Evolutionary conservation across 2,113 vertebrate genomes (phyloP).

Genomic region (Entelurus aequoreus): DNA sequence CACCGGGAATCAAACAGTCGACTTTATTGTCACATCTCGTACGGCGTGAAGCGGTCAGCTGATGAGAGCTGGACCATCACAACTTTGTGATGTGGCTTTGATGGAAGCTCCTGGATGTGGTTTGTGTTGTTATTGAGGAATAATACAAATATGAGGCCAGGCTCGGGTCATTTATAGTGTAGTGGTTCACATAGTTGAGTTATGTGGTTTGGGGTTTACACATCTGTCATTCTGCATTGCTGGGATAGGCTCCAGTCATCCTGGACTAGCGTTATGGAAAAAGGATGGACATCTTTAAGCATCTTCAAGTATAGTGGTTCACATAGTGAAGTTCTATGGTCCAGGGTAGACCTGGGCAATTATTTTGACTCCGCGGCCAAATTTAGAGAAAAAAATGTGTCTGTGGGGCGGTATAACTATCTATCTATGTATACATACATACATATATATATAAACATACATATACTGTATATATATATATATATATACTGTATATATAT

Average conservation of each 20-base stretch:
- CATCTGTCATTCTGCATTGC: background rate
- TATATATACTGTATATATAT: too few relatives aligned
- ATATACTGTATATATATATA: too few relatives aligned
- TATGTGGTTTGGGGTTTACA: background rate
- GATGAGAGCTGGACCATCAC: constrained; percentile 33
- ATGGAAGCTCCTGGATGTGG: constrained; percentile 33
- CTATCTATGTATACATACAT: too few relatives aligned
- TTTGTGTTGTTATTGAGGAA: constrained; percentile 27
- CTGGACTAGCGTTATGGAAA: background rate
- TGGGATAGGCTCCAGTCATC: background rate
- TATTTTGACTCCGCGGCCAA: too few relatives aligned
- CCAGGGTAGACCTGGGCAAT: background rate
- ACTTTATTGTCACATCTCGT: constrained; percentile 48
- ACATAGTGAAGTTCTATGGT: background rate
- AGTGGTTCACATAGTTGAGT: background rate
- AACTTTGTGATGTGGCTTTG: constrained; percentile 29
- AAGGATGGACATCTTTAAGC: background rate
- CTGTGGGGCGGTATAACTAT: too few relatives aligned
- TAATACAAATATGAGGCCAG: constrained; percentile 9
- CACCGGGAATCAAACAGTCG: constrained; percentile 46
- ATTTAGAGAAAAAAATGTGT: too few relatives aligned
- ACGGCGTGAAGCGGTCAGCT: constrained; percentile 22
- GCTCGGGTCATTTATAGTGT: background rate
- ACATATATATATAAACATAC: too few relatives aligned
- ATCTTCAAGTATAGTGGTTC: background rate